Evolutionary conservation across 1,140 invertebrate species (phyloP).

Genomic region (Episyrphus balteatus): DNA sequence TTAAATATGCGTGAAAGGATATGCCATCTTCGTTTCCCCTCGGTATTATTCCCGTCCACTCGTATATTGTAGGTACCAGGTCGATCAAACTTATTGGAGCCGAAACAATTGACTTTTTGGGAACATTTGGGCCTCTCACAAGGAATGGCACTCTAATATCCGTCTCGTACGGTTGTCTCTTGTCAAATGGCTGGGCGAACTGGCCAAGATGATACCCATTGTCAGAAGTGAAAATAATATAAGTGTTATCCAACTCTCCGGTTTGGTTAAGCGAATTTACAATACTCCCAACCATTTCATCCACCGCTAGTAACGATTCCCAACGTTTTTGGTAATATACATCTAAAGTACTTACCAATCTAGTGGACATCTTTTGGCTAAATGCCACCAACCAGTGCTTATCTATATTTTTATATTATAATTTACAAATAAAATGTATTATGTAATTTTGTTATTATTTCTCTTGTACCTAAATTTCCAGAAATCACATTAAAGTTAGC

Average conservation of each 20-base stretch:
- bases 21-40: conserved; percentile 45
- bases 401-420: conserved; percentile 34
- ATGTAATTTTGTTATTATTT: neutral
- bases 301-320: conserved; percentile 72
- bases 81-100: conserved; percentile 64
- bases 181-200: conserved; percentile 76
- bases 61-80: conserved; percentile 67
- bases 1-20: conserved; percentile 40
- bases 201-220: conserved; percentile 86
- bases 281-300: conserved; percentile 65
- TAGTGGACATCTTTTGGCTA: conserved; percentile 47
- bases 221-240: conserved; percentile 74
- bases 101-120: conserved; percentile 34
- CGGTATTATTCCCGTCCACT: conserved; percentile 43
- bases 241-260: conserved; percentile 57
- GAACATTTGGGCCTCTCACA: conserved; percentile 61
- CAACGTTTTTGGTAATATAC: conserved; percentile 56
- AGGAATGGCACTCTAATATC: conserved; percentile 75
- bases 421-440: conserved; percentile 3
- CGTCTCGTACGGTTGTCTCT: conserved; percentile 79
- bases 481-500: conserved; percentile 59
- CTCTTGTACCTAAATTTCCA: conserved; percentile 11
- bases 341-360: conserved; percentile 50
- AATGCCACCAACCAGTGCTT: conserved; percentile 73
- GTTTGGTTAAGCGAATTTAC: conserved; percentile 44